Percentiles rank a stretch among this genome's conserved stretches.
Evolutionary conservation across 2,797 vertebrate species (phyloP).

Genomic region (Ibycter americanus): DNA sequence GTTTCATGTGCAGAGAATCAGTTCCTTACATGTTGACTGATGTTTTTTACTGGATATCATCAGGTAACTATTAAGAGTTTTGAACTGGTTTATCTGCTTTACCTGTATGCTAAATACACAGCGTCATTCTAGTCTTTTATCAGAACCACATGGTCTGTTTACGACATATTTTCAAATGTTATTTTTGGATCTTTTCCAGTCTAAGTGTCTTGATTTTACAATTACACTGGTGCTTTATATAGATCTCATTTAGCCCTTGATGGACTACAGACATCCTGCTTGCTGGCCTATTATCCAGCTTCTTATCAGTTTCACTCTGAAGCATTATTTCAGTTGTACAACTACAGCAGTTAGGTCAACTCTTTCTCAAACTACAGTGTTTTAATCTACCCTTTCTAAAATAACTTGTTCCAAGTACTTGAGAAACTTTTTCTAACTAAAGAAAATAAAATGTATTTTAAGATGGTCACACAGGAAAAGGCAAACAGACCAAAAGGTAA

Average conservation of each 20-base stretch:
- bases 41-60: not conserved
- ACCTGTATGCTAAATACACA: not conserved
- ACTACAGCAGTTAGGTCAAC: not conserved
- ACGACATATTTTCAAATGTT: slow-evolving; percentile 26
- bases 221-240: slow-evolving; percentile 41
- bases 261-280: slow-evolving; percentile 60
- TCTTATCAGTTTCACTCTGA: slow-evolving; percentile 18
- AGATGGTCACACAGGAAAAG: not conserved
- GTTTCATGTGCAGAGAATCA: not conserved
- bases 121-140: not conserved
- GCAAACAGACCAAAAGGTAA: not conserved
- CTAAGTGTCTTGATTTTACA: not conserved
- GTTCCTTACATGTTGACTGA: not conserved
- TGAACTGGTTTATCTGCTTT: not conserved
- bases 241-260: slow-evolving; percentile 45
- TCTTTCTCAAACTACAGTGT: not conserved
- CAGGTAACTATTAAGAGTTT: not conserved
- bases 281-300: not conserved
- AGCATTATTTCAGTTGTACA: not conserved
- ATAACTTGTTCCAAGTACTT: not conserved
- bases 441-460: not conserved
- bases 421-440: not conserved
- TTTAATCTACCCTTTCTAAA: not conserved
- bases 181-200: slow-evolving; percentile 28
- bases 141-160: not conserved